Base-by-base conservation (phyloP, 2,888 invertebrate species). In the Chrysolina oricalcia region DNA sequence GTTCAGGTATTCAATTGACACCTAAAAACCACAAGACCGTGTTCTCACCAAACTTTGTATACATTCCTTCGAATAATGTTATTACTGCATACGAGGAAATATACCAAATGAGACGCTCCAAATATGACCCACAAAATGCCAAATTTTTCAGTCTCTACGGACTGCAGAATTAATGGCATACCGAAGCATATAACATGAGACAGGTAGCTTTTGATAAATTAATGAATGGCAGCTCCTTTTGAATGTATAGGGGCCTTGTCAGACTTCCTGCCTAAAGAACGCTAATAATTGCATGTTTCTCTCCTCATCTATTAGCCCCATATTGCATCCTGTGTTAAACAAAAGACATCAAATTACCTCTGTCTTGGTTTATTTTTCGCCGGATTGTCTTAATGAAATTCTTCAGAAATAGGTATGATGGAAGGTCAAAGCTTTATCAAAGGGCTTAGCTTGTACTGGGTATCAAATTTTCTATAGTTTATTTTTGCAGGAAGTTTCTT, bases 321-420 rank as follows among this genome's bases (percentile, higher is more conserved):
- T 68, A 68, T 71, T 59, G 75, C 75, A 64, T 75, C 75, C 75
- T 75, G 75, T 66, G 66, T 40, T 40, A 10, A 56, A 68, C 68
- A 68, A 68, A 68, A 68, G 68, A 68, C 53, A 68, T 68, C 53
- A 68, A 56, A 53, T 68, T 40, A 27, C 53, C 17, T 53, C 53
- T 1, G 53, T 53, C 53, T 53, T 68, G 50, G 35, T 68, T 53
- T 68, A 35, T 59, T 59, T 50, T 59, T 15, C n/a, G 35, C 2
- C n/a, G 13, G 27, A 59, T 59, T 59, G 35, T 59, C n/a, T 59
- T 35, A n/a, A 21, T 56, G 23, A n/a, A 35, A 27, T 15, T 2
- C 13, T 35, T 27, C 27, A 8, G n/a, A 35, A n/a, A 35, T n/a
- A 9, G 59, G 19, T 50, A 19, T 19, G 15, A 17, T 50, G 17